These are phyloP conservation scores for Diarsia rubi DNA, from an alignment of 2,888 invertebrate species.

Conservation along the genomic window DNA sequence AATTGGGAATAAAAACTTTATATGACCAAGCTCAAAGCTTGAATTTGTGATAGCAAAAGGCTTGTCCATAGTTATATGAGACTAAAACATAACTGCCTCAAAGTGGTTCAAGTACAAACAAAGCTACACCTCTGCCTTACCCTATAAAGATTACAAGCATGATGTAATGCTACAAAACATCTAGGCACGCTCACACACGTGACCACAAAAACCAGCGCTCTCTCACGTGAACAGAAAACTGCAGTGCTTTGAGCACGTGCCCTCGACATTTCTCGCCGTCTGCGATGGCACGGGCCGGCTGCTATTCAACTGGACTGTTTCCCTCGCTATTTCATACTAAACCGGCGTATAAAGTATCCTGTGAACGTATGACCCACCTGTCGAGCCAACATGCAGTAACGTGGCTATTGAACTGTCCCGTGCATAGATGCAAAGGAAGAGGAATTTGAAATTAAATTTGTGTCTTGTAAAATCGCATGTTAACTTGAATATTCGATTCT, in stretches of 20 bases:
- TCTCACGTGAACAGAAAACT: slow-evolving; percentile 11
- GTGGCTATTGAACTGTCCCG: slow-evolving; percentile 7
- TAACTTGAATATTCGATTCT: not conserved
- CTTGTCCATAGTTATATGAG: not conserved
- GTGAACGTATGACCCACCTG: slow-evolving; percentile 58
- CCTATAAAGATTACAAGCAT: not conserved
- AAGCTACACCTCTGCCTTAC: not conserved
- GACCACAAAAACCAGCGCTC: not conserved
- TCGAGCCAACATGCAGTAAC: slow-evolving; percentile 35
- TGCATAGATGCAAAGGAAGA: not conserved
- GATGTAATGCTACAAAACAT: too few species aligned
- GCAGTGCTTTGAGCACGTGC: slow-evolving; percentile 30
- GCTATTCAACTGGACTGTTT: slow-evolving; percentile 8
- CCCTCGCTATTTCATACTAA: slow-evolving; percentile 49
- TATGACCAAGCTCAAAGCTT: not conserved
- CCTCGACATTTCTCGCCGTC: slow-evolving; percentile 24
- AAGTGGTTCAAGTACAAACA: too few species aligned
- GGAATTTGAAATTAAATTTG: not conserved
- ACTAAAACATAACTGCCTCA: not conserved
- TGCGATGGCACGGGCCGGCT: slow-evolving; percentile 18
- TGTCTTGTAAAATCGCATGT: not conserved
- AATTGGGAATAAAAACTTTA: not conserved
- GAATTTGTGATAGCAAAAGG: not conserved
- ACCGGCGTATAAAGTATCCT: slow-evolving; percentile 25
- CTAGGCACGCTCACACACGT: not conserved